Percentiles rank a stretch among this genome's conserved stretches.
Evolutionary conservation across 2,888 invertebrate genomes (phyloP).

Genomic region (Hecatera dysodea): DNA sequence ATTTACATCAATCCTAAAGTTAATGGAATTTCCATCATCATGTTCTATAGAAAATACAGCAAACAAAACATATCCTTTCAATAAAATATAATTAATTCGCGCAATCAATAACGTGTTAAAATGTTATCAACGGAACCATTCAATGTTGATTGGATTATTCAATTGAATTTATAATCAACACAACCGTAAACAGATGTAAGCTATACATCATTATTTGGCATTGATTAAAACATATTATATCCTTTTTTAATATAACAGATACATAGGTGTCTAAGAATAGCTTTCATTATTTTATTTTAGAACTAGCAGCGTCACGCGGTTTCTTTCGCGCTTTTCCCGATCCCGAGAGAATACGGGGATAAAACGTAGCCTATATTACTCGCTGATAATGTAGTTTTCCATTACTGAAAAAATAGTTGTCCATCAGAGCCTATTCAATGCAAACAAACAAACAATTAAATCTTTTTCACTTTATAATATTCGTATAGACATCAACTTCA

Average conservation of each 20-base stretch:
- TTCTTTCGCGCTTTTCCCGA: no score
- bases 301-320: no score
- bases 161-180: slow-evolving; percentile 22
- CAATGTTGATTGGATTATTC: slow-evolving; percentile 10
- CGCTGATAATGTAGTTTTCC: no score
- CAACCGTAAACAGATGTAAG: not conserved
- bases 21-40: slow-evolving; percentile 11
- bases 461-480: no score
- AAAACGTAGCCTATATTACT: no score
- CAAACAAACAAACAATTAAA: no score
- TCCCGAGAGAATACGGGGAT: no score
- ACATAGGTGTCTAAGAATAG: no score
- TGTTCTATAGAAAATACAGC: slow-evolving; percentile 9
- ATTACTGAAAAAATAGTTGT: no score
- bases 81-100: slow-evolving; percentile 12
- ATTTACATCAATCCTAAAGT: not conserved
- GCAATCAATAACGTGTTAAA: slow-evolving; percentile 4
- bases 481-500: no score
- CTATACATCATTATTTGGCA: not conserved
- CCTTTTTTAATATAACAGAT: no score
- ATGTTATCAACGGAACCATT: not conserved
- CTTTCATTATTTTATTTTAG: not conserved
- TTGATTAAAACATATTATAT: not conserved
- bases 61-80: slow-evolving; percentile 5
- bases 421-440: no score